These are phyloP conservation scores for Podarcis lilfordi DNA, from an alignment of 2,797 vertebrate genomes.

Conservation along the genomic window DNA sequence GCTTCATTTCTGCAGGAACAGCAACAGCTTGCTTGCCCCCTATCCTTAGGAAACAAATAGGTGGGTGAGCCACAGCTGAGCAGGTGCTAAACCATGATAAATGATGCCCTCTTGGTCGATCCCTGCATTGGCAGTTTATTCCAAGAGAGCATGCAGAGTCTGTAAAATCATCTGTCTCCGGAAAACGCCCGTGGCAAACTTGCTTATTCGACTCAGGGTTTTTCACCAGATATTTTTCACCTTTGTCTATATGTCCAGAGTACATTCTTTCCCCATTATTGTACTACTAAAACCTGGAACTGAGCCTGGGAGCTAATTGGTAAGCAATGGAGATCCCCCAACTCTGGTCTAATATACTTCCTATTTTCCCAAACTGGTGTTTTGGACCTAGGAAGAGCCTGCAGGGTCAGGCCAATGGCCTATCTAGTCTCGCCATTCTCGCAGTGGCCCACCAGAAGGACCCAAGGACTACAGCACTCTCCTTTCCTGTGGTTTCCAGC, in stretches of 20 bases:
- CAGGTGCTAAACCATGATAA: constrained; percentile 49
- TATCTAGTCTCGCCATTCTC: too few species aligned
- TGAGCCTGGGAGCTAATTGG: not conserved
- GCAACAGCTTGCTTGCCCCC: not conserved
- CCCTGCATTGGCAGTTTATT: constrained; percentile 56
- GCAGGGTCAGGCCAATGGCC: too few species aligned
- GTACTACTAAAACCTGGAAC: not conserved
- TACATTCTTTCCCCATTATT: not conserved
- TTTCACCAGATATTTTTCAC: constrained; percentile 50
- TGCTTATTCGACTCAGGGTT: constrained; percentile 63
- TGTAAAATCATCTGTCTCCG: constrained; percentile 61
- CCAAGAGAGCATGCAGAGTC: constrained; percentile 50
- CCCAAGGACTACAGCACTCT: too few species aligned
- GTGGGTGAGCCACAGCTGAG: constrained; percentile 36
- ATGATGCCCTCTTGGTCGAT: constrained; percentile 52
- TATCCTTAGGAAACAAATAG: constrained; percentile 35
- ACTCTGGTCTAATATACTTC: not conserved
- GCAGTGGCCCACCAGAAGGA: too few species aligned
- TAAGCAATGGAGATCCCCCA: not conserved
- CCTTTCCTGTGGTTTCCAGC: too few species aligned
- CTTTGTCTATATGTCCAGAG: not conserved
- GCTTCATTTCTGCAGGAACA: constrained; percentile 1
- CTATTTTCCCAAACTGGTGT: not conserved
- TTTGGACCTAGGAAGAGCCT: too few species aligned
- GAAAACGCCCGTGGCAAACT: constrained; percentile 50